These are phyloP conservation scores for Mungos mungo DNA, from an alignment of 2,113 vertebrate species.

Conservation along the genomic window DNA sequence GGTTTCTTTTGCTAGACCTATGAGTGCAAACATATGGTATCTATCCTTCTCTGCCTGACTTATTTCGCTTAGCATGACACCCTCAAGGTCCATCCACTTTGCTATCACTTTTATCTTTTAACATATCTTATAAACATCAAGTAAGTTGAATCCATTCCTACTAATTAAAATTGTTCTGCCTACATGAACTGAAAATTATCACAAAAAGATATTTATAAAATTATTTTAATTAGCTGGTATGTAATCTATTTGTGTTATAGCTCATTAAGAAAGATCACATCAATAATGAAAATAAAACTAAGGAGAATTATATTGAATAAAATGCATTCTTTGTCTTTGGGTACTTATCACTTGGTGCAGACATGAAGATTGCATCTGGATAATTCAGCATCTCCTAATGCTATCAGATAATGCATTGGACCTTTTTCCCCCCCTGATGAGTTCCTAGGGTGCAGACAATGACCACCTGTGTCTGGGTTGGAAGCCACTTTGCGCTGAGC, in stretches of 20 bases:
- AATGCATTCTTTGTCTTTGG: constrained; percentile 58
- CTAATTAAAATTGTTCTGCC: constrained; percentile 73
- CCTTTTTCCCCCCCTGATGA: constrained; percentile 52
- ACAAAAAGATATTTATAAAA: constrained; percentile 48
- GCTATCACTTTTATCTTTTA: constrained; percentile 77
- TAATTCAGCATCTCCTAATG: constrained; percentile 47
- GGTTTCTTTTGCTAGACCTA: no score
- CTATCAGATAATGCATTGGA: constrained; percentile 62
- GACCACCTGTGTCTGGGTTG: background rate
- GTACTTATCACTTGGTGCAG: constrained; percentile 42
- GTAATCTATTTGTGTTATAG: constrained; percentile 66
- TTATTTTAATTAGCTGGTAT: constrained; percentile 63
- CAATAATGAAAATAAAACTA: constrained; percentile 63
- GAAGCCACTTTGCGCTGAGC: background rate
- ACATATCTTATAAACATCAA: constrained; percentile 73
- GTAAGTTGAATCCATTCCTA: constrained; percentile 56
- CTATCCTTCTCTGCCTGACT: no score
- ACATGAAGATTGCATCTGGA: constrained; percentile 58
- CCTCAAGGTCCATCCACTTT: no score
- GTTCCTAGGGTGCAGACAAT: background rate
- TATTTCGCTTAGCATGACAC: no score
- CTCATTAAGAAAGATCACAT: background rate
- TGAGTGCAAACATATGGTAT: no score
- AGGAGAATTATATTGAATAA: constrained; percentile 50
- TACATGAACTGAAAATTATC: constrained; percentile 73